These are phyloP conservation scores for Phaethornis superciliosus DNA, from an alignment of 2,113 vertebrate species.

Conservation along the genomic window DNA sequence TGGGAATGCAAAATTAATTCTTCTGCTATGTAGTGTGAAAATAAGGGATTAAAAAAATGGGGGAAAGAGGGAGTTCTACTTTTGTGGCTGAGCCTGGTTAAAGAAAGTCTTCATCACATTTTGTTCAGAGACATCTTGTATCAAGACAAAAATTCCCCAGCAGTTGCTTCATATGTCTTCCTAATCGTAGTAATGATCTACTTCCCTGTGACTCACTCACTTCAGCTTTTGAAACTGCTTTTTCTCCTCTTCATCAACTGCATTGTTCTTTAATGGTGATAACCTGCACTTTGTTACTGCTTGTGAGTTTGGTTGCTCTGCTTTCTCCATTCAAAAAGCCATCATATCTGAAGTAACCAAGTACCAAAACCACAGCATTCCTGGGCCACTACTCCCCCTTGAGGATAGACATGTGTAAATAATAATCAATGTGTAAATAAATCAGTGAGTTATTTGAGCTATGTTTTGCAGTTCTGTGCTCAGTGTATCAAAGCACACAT, in stretches of 20 bases:
- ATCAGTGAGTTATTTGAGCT: neutral
- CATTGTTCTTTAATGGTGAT: slow-evolving; percentile 60
- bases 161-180: neutral
- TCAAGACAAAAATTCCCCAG: neutral
- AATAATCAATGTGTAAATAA: no score
- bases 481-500: neutral
- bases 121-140: neutral
- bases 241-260: neutral
- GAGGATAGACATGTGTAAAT: neutral
- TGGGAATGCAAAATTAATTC: neutral
- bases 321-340: slow-evolving; percentile 73
- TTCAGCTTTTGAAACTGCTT: neutral
- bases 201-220: neutral
- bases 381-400: neutral
- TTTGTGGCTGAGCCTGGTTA: neutral
- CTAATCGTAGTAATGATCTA: neutral
- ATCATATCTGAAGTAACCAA: slow-evolving; percentile 75
- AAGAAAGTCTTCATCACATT: neutral
- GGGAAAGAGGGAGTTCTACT: neutral
- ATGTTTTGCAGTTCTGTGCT: neutral
- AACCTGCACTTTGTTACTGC: slow-evolving; percentile 74
- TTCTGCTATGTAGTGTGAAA: neutral
- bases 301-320: slow-evolving; percentile 78
- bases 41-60: neutral
- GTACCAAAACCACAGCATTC: neutral